phyloP scores from a whole-genome alignment of 2,797 vertebrate species.

The Leucoraja ocellata region DNA sequence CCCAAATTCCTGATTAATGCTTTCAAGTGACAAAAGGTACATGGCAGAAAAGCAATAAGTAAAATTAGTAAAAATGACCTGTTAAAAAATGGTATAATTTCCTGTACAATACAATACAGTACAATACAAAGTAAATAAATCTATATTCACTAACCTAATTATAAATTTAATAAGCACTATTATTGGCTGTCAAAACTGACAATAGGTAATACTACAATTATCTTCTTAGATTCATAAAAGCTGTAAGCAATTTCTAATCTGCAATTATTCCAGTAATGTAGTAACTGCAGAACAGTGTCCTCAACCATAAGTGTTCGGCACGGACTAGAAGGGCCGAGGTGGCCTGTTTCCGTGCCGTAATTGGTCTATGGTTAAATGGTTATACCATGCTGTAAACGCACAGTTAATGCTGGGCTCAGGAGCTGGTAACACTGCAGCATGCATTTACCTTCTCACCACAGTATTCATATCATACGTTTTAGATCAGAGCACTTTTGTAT shows the following conservation, averaged over 20 bases:
- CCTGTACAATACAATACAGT: not conserved
- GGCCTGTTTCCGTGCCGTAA: too few relatives aligned
- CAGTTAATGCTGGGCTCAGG: not conserved
- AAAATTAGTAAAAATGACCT: too few relatives aligned
- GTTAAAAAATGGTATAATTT: not conserved
- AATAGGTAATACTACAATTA: not conserved
- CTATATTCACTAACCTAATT: not conserved
- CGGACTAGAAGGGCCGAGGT: too few relatives aligned
- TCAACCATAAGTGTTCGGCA: not conserved
- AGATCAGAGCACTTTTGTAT: not conserved
- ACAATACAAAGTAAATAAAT: not conserved
- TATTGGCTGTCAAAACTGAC: not conserved
- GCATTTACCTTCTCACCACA: not conserved
- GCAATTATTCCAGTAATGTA: not conserved
- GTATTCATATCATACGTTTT: not conserved
- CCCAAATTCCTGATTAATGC: not conserved
- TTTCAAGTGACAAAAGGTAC: not conserved
- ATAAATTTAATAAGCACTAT: not conserved
- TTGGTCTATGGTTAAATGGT: too few relatives aligned
- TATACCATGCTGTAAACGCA: not conserved
- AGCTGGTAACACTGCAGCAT: not conserved
- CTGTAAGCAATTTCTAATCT: not conserved
- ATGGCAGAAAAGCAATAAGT: not conserved
- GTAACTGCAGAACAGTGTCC: not conserved
- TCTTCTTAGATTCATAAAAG: not conserved